Evolutionary conservation across 2,888 invertebrate genomes (phyloP).

Genomic region (Dinocampus coccinellae): DNA sequence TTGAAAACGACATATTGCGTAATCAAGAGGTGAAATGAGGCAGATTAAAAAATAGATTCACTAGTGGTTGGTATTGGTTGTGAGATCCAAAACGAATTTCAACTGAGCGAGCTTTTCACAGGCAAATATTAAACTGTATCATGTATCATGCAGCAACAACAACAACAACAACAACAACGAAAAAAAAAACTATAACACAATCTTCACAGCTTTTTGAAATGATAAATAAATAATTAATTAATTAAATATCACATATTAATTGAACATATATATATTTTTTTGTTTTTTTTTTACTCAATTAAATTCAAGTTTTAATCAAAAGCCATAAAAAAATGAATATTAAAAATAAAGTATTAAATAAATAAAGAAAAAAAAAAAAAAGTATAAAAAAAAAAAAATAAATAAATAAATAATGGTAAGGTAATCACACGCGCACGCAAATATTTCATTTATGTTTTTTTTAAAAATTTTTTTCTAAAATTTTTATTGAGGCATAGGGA

Average conservation of each 20-base stretch:
- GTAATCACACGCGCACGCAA: slow-evolving; percentile 21
- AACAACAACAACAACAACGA: background rate
- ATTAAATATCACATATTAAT: background rate
- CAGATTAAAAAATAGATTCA: slow-evolving; percentile 34
- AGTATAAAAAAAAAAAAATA: background rate
- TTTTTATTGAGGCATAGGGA: slow-evolving; percentile 10
- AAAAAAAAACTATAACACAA: too few species aligned
- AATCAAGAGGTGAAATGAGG: slow-evolving; percentile 5
- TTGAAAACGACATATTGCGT: background rate
- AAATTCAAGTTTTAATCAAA: background rate
- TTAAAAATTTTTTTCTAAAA: background rate
- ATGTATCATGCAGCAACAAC: slow-evolving; percentile 8
- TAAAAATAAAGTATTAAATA: background rate
- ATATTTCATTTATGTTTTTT: slow-evolving; percentile 3
- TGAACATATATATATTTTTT: too few species aligned
- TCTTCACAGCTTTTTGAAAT: too few species aligned
- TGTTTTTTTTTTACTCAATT: background rate
- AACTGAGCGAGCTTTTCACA: slow-evolving; percentile 13
- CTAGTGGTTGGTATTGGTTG: slow-evolving; percentile 35
- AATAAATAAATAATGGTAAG: background rate
- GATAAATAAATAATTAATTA: too few species aligned
- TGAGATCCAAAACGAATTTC: slow-evolving; percentile 29
- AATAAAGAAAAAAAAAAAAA: background rate
- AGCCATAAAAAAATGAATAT: background rate
- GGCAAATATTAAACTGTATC: slow-evolving; percentile 6